Base-by-base conservation (phyloP, 2,888 invertebrate genomes). In the Quadriops clusia region DNA sequence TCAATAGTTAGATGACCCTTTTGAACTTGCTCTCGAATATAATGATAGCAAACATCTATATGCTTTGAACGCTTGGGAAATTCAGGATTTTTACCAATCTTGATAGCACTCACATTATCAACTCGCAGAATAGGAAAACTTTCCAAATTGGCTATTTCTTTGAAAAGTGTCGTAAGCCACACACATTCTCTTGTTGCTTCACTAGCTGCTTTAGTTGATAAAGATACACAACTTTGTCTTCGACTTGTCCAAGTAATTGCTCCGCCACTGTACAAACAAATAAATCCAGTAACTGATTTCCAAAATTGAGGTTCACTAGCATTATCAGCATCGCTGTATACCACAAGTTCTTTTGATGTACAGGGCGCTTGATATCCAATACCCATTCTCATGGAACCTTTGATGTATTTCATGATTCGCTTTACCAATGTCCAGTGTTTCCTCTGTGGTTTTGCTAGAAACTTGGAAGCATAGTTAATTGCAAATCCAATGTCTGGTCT, bases 201-300 rank as follows among this genome's bases (percentile, higher is more conserved):
- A 32, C 43, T 46, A 4, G 45, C 49, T 11, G 51, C 49, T n/a
- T 46, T 51, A 9, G 50, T 47, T 1, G 48, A 53, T 13, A 49
- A 36, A n/a, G 49, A 36, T 6, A 54, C 50, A 4, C 38, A 35
- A 28, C 41, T 32, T 37, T 54, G 54, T 18, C 43, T 25, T 32
- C 45, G 34, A 18, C 50, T 52, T 9, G 29, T 18, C 52, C 51
- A 54, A 1, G 43, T 39, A 3, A 54, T 39, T 1, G 44, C 33
- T 13, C 45, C 44, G 10, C 39, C 39, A 14, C 40, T 35, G 11
- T 43, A 34, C 20, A 37, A 17, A 28, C 42, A 43, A 5, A 46
- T 31, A 8, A 33, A 14, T 12, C 41, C 37, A 11, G 32, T 39
- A 8, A 28, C 36, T 16, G 37, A 38, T 9, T 25, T 28, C 23